These are phyloP conservation scores for Peucedramus taeniatus DNA, from an alignment of 2,113 vertebrate species.

Conservation along the genomic window DNA sequence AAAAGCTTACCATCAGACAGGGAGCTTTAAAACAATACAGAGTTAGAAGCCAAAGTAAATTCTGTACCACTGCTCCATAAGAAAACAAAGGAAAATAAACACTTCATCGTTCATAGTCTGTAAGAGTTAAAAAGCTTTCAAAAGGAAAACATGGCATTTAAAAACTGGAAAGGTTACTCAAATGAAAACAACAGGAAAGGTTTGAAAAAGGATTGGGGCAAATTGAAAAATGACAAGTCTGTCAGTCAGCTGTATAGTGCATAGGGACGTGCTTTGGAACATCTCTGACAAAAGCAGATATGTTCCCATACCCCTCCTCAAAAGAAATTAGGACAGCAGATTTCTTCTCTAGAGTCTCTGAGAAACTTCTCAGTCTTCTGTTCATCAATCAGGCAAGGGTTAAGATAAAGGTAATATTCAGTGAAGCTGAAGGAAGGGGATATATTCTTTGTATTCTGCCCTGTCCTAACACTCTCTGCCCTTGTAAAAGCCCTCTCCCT, in stretches of 20 bases:
- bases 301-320: rapidly evolving
- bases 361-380: neutral
- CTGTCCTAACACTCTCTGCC: neutral
- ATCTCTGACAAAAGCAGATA: neutral
- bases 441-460: neutral
- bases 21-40: neutral
- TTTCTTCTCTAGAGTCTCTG: neutral
- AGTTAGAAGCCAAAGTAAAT: neutral
- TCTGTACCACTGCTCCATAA: neutral
- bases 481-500: neutral
- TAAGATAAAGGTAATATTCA: neutral
- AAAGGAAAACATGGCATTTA: neutral
- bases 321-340: neutral
- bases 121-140: neutral
- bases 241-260: neutral
- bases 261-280: neutral
- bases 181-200: neutral
- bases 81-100: neutral
- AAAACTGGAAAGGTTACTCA: neutral
- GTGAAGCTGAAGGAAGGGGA: neutral
- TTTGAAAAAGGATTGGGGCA: neutral
- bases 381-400: neutral
- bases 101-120: neutral
- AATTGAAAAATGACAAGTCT: neutral
- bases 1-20: neutral